Percentiles rank a stretch among this genome's conserved stretches.
phyloP scores from a whole-genome alignment of 2,888 invertebrate genomes.

The Dasypolia templi region DNA sequence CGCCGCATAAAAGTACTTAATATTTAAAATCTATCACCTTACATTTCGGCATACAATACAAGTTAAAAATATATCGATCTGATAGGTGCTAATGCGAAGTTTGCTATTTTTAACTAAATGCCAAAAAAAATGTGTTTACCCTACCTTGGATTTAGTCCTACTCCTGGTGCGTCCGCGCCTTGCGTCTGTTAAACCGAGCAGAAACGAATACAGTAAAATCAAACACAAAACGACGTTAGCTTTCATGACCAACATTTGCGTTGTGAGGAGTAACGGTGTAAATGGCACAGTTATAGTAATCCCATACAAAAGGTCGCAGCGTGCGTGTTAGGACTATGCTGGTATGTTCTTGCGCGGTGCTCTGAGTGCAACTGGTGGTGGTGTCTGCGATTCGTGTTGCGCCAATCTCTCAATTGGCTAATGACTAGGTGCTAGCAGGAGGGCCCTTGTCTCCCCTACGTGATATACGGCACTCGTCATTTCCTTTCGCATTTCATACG shows the following conservation, averaged over 20 bases:
- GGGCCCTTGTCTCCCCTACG: conserved; percentile 87
- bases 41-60: neutral
- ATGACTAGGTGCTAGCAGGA: conserved; percentile 83
- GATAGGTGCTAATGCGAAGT: neutral
- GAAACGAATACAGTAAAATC: conserved; percentile 74
- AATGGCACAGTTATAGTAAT: conserved; percentile 36
- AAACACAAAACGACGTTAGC: conserved; percentile 72
- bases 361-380: conserved; percentile 78
- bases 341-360: conserved; percentile 73
- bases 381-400: conserved; percentile 77
- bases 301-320: conserved; percentile 45
- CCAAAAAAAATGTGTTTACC: conserved; percentile 83
- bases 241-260: conserved; percentile 77
- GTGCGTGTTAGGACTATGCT: conserved; percentile 48
- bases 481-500: conserved; percentile 81
- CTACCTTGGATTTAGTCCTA: conserved; percentile 94
- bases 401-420: conserved; percentile 88
- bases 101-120: neutral
- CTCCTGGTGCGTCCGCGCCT: conserved; percentile 93
- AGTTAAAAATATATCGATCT: neutral
- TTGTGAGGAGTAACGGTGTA: conserved; percentile 25
- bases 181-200: conserved; percentile 82
- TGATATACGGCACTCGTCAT: conserved; percentile 79
- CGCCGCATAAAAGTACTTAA: neutral
- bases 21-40: neutral